phyloP scores from a whole-genome alignment of 2,113 vertebrate genomes.

The Irena cyanogastra region DNA sequence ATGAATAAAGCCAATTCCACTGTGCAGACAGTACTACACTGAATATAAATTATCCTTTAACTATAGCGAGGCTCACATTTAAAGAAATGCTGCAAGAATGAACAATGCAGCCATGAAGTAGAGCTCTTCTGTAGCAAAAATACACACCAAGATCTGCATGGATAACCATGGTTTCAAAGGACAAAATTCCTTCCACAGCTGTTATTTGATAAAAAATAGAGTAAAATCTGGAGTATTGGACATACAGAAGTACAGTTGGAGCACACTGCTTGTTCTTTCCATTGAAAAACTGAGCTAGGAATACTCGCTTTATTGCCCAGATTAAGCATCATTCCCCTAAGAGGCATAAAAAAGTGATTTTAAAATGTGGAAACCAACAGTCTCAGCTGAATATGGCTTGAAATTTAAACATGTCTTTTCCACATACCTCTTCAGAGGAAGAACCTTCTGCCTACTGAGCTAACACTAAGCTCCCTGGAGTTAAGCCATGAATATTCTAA shows the following conservation, averaged over 20 bases:
- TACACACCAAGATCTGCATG: not conserved
- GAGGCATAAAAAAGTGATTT: constrained; percentile 7
- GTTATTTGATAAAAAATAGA: not conserved
- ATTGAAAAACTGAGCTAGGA: not conserved
- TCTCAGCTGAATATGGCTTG: constrained; percentile 35
- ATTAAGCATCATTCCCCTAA: constrained; percentile 4
- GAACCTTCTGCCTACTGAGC: constrained; percentile 50
- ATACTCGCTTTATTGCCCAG: not conserved
- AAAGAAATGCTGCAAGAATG: constrained; percentile 45
- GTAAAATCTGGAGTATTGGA: not conserved
- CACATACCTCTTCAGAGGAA: constrained; percentile 40
- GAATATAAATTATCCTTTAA: constrained; percentile 72
- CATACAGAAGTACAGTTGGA: not conserved
- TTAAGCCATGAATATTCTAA: constrained; percentile 62
- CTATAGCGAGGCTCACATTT: constrained; percentile 27
- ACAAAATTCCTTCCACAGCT: not conserved
- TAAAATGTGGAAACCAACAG: constrained; percentile 9
- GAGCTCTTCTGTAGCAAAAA: constrained; percentile 21
- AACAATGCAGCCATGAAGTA: constrained; percentile 37
- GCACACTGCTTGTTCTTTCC: not conserved
- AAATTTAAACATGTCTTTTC: constrained; percentile 47
- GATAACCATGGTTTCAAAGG: not conserved
- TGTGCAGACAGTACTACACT: constrained; percentile 59
- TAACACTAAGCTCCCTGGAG: constrained; percentile 56
- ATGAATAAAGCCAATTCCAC: constrained; percentile 72